Evolutionary conservation across 2,113 vertebrate genomes (phyloP), one percentile per base, ranked within the genome.

Genomic region (Actinemys pallida): DNA sequence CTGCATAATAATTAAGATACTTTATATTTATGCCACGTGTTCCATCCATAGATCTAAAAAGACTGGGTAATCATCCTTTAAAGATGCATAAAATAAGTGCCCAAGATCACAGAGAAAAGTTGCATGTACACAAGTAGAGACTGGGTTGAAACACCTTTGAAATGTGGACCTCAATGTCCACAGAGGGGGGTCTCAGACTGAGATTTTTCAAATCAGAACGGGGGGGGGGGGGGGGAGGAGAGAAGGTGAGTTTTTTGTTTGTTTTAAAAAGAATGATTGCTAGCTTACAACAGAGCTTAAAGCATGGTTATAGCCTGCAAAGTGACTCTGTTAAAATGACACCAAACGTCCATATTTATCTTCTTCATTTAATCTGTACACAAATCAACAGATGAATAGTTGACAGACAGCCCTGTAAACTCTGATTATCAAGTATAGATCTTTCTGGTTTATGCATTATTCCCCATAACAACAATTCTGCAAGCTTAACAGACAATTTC

Each of bases 281-380:
- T 81, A 94, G 85, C 11, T 83, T 92, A 90, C 87, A 92, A 54
- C 42, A 94, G 91, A 84, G 42, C 45, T 88, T 91, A 84, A 92
- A 82, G 75, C 13, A 52, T 52, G 86, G 84, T 1, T 1, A 1
- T 90, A 86, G 52, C 39, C 56, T 86, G 56, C 35, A 83, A 10
- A 76, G 53, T 27, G 89, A 3, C 0, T 0, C 10, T 54, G n/a
- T 24, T 76, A 86, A 83, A 93, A 1, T 1, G 93, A 72, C 1
- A 29, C 45, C 49, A 52, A 45, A 2, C 8, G 14, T 79, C 29
- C 1, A 0, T n/a, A 19, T 3, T 1, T 3, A 5, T 47, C 54
- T 69, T 83, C 80, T 31, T 27, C 59, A 87, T 47, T 54, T 76
- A 47, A 85, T 50, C 39, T 50, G 53, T 25, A 56, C 59, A 84